Evolutionary conservation across 2,888 invertebrate species (phyloP).

Genomic region (Cremastinae sp.): DNA sequence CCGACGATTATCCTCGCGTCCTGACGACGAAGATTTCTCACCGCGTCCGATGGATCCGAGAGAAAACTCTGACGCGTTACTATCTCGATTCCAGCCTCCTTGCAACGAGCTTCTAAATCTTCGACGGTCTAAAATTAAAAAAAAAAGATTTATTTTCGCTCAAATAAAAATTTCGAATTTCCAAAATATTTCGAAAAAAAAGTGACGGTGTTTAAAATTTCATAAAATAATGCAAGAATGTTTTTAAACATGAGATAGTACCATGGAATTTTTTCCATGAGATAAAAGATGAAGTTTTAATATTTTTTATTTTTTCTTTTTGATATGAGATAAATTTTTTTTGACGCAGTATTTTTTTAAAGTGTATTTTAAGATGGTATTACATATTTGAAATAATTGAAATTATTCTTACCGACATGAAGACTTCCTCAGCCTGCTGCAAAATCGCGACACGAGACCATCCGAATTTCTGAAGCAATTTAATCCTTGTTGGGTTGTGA

Average conservation of each 20-base stretch:
- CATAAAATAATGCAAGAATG: too few relatives aligned
- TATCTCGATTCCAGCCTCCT: slow-evolving; percentile 95
- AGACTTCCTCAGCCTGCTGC: slow-evolving; percentile 99
- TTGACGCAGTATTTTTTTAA: not conserved
- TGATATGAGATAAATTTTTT: not conserved
- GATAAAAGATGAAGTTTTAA: too few relatives aligned
- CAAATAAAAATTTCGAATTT: not conserved
- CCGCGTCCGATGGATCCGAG: slow-evolving; percentile 97
- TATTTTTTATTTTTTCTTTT: not conserved
- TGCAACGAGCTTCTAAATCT: slow-evolving; percentile 96
- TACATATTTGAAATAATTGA: too few relatives aligned
- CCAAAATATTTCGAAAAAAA: not conserved
- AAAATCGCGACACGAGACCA: slow-evolving; percentile 99
- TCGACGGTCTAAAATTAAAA: slow-evolving; percentile 90
- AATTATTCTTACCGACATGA: slow-evolving; percentile 90
- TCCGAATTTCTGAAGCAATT: slow-evolving; percentile 97
- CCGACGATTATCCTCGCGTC: slow-evolving; percentile 99
- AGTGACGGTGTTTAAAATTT: too few relatives aligned
- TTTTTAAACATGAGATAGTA: too few relatives aligned
- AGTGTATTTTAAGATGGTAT: too few relatives aligned
- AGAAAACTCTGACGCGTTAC: slow-evolving; percentile 98
- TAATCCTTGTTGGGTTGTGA: slow-evolving; percentile 98
- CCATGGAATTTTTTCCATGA: too few relatives aligned
- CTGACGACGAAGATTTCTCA: slow-evolving; percentile 95
- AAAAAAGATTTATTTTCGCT: not conserved